Conservation (phyloP, 2,888 invertebrate species). For the Synanthedon vespiformis region DNA sequence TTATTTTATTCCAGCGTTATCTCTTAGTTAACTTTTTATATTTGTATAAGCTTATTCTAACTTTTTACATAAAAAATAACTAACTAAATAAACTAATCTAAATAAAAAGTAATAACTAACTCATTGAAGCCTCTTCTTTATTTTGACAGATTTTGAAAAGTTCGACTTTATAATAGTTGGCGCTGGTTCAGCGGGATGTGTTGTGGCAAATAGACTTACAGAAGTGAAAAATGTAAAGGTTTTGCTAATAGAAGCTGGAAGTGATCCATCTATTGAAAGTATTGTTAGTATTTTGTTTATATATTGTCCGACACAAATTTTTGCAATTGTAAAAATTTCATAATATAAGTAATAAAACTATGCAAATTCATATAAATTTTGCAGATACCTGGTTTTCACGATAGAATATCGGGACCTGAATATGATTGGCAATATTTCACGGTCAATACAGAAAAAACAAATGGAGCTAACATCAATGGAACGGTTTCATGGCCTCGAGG, state of each 20-base stretch:
- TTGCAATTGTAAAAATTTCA: no score
- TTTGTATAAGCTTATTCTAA: no score
- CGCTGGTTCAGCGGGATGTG: conserved; percentile 27
- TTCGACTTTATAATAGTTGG: conserved; percentile 30
- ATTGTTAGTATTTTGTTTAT: no score
- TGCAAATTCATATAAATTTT: conserved; percentile 1
- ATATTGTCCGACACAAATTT: no score
- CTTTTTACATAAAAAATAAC: no score
- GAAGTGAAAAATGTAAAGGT: conserved; percentile 21
- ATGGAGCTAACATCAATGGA: conserved; percentile 69
- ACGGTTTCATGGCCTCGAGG: conserved; percentile 69
- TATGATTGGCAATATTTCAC: conserved; percentile 88
- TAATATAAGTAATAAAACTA: not conserved
- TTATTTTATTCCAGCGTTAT: no score
- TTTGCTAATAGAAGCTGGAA: conserved; percentile 26
- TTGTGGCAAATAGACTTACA: conserved; percentile 25
- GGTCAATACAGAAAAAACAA: conserved; percentile 77
- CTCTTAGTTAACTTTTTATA: no score
- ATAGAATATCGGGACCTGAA: conserved; percentile 25
- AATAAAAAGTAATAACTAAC: no score
- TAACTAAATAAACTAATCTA: no score
- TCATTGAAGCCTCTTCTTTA: no score
- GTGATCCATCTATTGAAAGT: conserved; percentile 16
- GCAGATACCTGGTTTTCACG: conserved; percentile 10
- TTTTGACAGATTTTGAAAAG: conserved; percentile 16